These are phyloP conservation scores for Colius striatus DNA, from an alignment of 2,113 vertebrate genomes.

Conservation along the genomic window DNA sequence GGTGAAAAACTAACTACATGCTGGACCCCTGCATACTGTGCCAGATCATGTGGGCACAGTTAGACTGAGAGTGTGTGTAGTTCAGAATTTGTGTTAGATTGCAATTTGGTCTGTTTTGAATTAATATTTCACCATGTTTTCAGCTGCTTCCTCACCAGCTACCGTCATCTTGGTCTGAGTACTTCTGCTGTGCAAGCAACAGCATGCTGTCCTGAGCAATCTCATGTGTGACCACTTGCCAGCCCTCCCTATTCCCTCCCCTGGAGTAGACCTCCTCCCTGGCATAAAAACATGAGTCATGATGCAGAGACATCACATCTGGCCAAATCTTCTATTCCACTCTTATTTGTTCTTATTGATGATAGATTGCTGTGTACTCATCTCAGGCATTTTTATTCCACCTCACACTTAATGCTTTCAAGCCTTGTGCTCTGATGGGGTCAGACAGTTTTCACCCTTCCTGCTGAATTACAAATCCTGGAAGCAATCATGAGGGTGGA, in stretches of 20 bases:
- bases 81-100: not conserved
- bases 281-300: not conserved
- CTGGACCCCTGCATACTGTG: not conserved
- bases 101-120: not conserved
- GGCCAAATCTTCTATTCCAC: not conserved
- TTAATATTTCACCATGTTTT: not conserved
- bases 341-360: not conserved
- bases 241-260: not conserved
- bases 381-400: not conserved
- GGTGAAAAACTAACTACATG: not conserved
- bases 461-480: not conserved
- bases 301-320: not conserved
- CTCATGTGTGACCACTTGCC: not conserved
- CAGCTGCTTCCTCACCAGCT: not conserved
- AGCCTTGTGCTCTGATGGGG: not conserved
- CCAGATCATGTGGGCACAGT: not conserved
- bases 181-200: not conserved
- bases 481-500: not conserved
- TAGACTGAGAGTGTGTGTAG: accelerated
- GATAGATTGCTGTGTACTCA: not conserved
- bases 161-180: not conserved
- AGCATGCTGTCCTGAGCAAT: accelerated
- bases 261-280: not conserved
- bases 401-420: not conserved
- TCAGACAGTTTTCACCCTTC: not conserved